Percentiles rank a stretch among this genome's conserved stretches.
Evolutionary conservation across 2,888 invertebrate species (phyloP).

Genomic region (Standfussiana lucernea): DNA sequence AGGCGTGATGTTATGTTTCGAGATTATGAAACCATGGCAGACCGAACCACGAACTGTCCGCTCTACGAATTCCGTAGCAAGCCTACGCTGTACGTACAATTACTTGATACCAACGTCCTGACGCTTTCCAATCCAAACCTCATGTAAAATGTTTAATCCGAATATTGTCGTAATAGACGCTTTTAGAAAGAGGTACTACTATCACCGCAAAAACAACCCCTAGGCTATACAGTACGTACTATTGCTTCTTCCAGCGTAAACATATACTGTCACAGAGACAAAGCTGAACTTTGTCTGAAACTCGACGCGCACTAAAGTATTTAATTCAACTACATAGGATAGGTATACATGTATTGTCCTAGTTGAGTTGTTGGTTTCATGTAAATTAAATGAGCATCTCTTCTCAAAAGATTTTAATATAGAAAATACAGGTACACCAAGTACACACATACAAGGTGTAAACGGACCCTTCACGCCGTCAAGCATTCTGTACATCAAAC

Average conservation of each 20-base stretch:
- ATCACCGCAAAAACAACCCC: no score
- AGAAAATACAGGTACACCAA: background rate
- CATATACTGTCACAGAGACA: background rate
- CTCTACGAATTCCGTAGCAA: background rate
- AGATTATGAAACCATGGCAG: background rate
- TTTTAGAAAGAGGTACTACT: background rate
- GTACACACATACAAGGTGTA: background rate
- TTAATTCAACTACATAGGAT: background rate
- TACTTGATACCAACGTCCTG: background rate
- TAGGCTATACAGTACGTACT: background rate
- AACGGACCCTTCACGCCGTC: no score
- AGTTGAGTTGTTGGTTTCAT: background rate
- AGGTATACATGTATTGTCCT: background rate
- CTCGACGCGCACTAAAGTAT: background rate
- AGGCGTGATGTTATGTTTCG: no score
- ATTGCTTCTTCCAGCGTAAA: background rate
- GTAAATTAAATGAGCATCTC: background rate
- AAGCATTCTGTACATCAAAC: no score
- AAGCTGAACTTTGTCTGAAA: background rate
- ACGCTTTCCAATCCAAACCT: background rate
- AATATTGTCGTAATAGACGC: background rate
- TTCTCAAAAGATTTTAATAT: conserved; percentile 11
- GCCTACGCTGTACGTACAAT: background rate
- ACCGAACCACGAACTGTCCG: background rate
- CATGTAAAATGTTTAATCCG: background rate